Percentiles rank a stretch among this genome's conserved stretches.
Conservation (phyloP, 2,113 vertebrate genomes). For the Equus quagga region DNA sequence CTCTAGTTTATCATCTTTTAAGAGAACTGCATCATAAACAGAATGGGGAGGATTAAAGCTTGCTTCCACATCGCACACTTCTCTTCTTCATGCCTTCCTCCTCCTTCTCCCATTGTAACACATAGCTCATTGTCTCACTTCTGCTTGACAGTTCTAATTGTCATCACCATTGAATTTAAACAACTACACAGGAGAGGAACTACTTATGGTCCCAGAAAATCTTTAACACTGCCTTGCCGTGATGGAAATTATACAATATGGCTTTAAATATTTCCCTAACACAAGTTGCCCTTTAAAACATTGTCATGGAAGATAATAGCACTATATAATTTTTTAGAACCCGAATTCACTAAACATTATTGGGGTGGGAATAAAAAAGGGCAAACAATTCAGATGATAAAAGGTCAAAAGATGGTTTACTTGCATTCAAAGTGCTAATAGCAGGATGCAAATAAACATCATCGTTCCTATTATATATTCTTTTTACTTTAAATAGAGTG, state of each 20-base stretch:
- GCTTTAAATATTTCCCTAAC: background rate
- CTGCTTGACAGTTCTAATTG: accelerated
- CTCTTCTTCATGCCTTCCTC: background rate
- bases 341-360: background rate
- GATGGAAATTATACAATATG: background rate
- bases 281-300: conserved; percentile 47
- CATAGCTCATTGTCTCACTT: accelerated
- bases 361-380: background rate
- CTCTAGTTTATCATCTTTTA: conserved; percentile 27
- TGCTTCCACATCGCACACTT: accelerated
- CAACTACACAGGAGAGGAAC: background rate
- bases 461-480: accelerated
- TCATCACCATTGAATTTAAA: background rate
- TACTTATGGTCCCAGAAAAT: background rate
- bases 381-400: background rate
- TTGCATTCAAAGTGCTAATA: background rate
- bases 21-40: background rate
- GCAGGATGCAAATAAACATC: background rate
- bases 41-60: background rate
- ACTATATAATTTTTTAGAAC: conserved; percentile 30
- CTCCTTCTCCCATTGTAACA: accelerated
- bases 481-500: background rate
- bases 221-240: background rate
- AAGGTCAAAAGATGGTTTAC: background rate
- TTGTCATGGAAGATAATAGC: conserved; percentile 28